These are phyloP conservation scores for Horisme vitalbata DNA, from an alignment of 2,888 invertebrate species.

Conservation along the genomic window DNA sequence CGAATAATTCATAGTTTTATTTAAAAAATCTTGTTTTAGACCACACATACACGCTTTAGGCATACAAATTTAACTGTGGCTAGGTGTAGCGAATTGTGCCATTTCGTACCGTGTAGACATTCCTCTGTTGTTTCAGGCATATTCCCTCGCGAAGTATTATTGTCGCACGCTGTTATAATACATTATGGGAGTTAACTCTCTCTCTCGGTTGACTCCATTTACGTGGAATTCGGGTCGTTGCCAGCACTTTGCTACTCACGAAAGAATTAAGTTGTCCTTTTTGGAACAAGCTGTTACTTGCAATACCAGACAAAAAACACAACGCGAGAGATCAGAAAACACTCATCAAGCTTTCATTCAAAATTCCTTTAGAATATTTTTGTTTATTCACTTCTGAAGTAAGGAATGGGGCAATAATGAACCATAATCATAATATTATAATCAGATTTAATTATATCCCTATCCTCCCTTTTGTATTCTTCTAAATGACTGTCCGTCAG, in stretches of 20 bases:
- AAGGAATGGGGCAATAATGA: slow-evolving; percentile 8
- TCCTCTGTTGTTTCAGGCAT: slow-evolving; percentile 42
- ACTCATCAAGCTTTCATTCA: background rate
- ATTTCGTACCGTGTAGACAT: slow-evolving; percentile 33
- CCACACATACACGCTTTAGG: slow-evolving; percentile 18
- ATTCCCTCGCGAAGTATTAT: slow-evolving; percentile 48
- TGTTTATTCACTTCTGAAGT: background rate
- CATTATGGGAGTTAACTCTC: slow-evolving; percentile 41
- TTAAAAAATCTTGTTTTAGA: too few relatives aligned
- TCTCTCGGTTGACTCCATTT: slow-evolving; percentile 35
- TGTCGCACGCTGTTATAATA: slow-evolving; percentile 40
- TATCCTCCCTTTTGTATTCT: slow-evolving; percentile 14
- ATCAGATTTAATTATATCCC: slow-evolving; percentile 2
- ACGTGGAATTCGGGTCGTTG: slow-evolving; percentile 40
- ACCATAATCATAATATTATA: slow-evolving; percentile 9
- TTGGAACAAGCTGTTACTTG: background rate
- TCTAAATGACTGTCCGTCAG: slow-evolving; percentile 26
- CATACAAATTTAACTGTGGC: slow-evolving; percentile 4
- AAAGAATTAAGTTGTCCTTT: slow-evolving; percentile 28
- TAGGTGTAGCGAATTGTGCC: slow-evolving; percentile 32
- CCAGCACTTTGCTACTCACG: slow-evolving; percentile 31
- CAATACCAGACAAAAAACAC: background rate
- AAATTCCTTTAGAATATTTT: slow-evolving; percentile 5
- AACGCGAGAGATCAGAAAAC: background rate
- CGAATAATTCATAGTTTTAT: too few relatives aligned